Base-by-base conservation (phyloP, 64 coral and sea anemone genomes). In the Stichodactyla mertensii region DNA sequence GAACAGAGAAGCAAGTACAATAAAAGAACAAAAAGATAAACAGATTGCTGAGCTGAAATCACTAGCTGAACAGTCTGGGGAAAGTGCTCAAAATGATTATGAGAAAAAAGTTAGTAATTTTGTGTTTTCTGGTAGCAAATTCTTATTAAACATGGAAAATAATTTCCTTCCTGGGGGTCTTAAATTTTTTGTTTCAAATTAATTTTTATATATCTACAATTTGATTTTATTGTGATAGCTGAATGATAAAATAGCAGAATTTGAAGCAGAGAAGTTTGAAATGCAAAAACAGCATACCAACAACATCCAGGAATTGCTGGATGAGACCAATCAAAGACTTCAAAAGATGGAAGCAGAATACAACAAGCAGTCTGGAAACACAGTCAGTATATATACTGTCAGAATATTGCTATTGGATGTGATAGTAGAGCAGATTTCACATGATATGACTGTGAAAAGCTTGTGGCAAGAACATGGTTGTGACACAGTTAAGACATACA, bases 201-300 rank as follows among this genome's bases (percentile, higher is more conserved):
- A 45, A 45, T 45, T 45, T 45, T 45, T 1, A 23, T 24, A 71
- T 52, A 2, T 51, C 18, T 56, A 26, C 71, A 36, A 27, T 52
- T 0, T 51, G 31, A 1, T 16, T 66, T 13, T 15, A 4, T 54
- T 54, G 9, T 16, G 82, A 10, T 52, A 99, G 97, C 88, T 99
- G 20, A 94, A 92, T 92, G 97, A 99, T 87, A 99, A 95, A 86
- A 80, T 91, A 60, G 93, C 97, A 67, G 93, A 99, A 56, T 99
- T 90, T 86, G 97, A 99, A 78, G 90, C 94, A 87, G 97, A 99
- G 45, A 99, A 99, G 83, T 95, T 99, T 95, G 97, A 99, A 82
- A 99, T 99, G 97, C 97, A 99, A 67, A 99, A 99, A 52, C 93
- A 99, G 45, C 97, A 99, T 82, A 99, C 97, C 0, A 89, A 95